Evolutionary conservation across 2,888 invertebrate species (phyloP).

Genomic region (Drosophila siamana): DNA sequence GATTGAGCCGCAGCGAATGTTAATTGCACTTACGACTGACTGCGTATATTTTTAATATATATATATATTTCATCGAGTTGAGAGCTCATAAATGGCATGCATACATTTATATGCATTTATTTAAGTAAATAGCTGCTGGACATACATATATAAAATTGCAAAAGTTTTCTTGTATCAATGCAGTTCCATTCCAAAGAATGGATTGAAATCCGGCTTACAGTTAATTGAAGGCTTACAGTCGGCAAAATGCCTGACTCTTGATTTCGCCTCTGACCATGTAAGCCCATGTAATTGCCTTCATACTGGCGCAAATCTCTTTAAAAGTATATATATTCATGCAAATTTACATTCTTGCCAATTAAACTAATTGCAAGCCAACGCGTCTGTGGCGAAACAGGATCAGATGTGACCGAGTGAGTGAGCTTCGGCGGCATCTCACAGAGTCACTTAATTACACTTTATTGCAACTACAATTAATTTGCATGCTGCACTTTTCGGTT

Average conservation of each 20-base stretch:
- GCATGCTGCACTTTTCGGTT: constrained; percentile 60
- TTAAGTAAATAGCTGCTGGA: no score
- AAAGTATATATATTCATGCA: neutral
- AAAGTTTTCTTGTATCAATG: neutral
- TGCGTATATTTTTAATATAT: neutral
- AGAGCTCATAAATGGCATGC: neutral
- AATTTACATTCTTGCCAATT: constrained; percentile 47
- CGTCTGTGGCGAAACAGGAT: constrained; percentile 15
- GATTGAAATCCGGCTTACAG: constrained; percentile 16
- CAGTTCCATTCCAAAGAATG: constrained; percentile 5
- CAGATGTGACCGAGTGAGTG: constrained; percentile 2
- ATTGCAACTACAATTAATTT: constrained; percentile 60
- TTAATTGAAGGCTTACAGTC: constrained; percentile 33
- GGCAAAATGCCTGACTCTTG: constrained; percentile 13
- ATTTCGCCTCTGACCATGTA: constrained; percentile 13
- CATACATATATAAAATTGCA: neutral
- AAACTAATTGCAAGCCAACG: constrained; percentile 45
- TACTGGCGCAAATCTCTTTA: constrained; percentile 10
- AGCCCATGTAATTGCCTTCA: constrained; percentile 30
- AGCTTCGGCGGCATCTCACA: no score
- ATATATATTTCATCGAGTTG: neutral
- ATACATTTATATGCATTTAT: neutral
- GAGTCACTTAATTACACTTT: constrained; percentile 43
- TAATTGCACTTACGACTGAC: neutral
- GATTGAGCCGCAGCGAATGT: neutral